Evolutionary conservation across 1,140 invertebrate species (phyloP), one percentile per base, ranked within the genome.

Genomic region (Dryas iulia): DNA sequence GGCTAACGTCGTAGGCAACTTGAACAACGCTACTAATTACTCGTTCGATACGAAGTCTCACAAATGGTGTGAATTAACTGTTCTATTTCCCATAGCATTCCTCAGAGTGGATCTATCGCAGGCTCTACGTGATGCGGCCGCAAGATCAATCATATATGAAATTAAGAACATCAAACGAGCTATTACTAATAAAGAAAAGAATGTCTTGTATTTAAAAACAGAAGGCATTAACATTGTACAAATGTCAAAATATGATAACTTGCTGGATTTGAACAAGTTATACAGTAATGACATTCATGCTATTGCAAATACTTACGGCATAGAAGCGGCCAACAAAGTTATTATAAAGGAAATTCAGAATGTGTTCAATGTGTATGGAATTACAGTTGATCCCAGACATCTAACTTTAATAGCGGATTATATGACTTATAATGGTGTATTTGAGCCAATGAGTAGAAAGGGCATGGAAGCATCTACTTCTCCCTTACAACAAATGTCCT

Each of bases 401-500:
- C 93, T 99, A 67, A 95, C 95, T 0, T 92, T 99, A 0, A 95
- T 99, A 63, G 97, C 98, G 0, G 98, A 99, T 92, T 99, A 99
- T 84, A 99, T 99, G 98, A 99, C 98, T 0, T 98, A 95, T 78
- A 96, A 97, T 82, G 99, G 99, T 0, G 92, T 92, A 8, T 99
- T 97, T 79, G 95, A 96, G 81, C 97, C 98, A 0, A 95, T 99
- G 84, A 99, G 96, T 89, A 93, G 98, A 26, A 95, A 94, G 82
- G 97, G 97, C 5, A 98, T 99, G 94, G 95, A 96, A 75, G 94
- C 94, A 23, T 97, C 95, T 35, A 93, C 97, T 0, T 99, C 98
- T 3, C 97, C 98, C 0, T 89, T 99, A 1, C 99, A 99, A 85
- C 98, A 99, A 92, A 99, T 99, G 96, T 98, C 97, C 2, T 99